Base-by-base conservation (phyloP, 2,113 vertebrate species). In the Lontra canadensis region DNA sequence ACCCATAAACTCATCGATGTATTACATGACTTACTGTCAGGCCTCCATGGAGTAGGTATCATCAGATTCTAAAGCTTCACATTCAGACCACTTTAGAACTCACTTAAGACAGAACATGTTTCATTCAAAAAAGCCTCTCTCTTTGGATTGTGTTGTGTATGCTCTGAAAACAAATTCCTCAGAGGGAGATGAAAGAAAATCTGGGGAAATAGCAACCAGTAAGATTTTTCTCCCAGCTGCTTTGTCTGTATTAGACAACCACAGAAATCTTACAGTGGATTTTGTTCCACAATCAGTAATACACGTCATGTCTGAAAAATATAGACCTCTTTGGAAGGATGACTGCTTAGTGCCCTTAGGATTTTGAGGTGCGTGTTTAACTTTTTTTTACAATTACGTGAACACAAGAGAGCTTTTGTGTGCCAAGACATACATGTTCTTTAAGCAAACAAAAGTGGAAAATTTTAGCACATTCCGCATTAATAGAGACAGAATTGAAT, bases 401-500 rank as follows among this genome's bases (percentile, higher is more conserved):
- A 98, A 96, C 18, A 98, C 85, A 98, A 79, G 91, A 98, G 78
- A 96, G 29, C 20, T 92, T 97, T 98, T 97, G 89, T 98, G 26
- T 86, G 97, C 74, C 97, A 94, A 97, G 74, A 97, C 14, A 97
- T 95, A 89, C 69, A 86, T 93, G 65, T 89, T 96, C 82, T 94
- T 97, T 79, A 94, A 83, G 44, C 57, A 98, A 97, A 98, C 71
- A 98, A 88, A 98, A 98, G 90, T 97, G 34, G 94, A 98, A 89
- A 98, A 89, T 42, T 95, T 95, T 98, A 97, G n/a, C 91, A 79
- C 67, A 95, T 83, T 97, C 81, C 63, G 7, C 92, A 76, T 98
- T 95, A 98, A 98, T 97, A 96, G 96, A 98, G 97, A 97, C 84
- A 87, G 20, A 98, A 98, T 92, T 95, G 89, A 97, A 98, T 97